Base-by-base conservation (phyloP, 2,888 invertebrate genomes). In the Campoletis raptor region DNA sequence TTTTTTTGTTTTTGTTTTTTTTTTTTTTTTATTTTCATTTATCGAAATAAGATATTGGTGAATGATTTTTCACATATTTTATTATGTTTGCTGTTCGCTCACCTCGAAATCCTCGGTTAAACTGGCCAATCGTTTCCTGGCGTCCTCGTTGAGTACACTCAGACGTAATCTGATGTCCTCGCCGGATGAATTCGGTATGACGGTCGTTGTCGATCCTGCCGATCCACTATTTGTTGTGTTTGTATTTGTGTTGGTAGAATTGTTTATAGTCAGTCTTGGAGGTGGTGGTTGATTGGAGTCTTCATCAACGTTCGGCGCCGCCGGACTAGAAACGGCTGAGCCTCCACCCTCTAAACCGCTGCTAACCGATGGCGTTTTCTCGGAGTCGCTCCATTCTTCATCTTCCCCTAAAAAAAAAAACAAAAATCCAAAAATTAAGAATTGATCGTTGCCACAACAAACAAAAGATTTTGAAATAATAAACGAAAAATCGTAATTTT, bases 321-420 rank as follows among this genome's bases (percentile, higher is more conserved):
- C 90, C 67, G 94, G 94, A 90, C 94, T 94, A 52, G 94, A 94
- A 3, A 93, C 93, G 36, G 92, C 92, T 64, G 94, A 94, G 78
- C 94, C 93, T 72, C 92, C 92, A 57, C 94, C 94, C 70, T 94
- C 94, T 54, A 93, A 89, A 52, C 94, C 94, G 89, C 94, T 94
- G 92, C 94, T 94, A 90, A 94, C 94, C 92, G 93, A 94, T 85
- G 93, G 94, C 82, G 94, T 93, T 89, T 93, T 94, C 87, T 93
- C 94, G 89, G 94, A 94, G 85, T 94, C 94, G 90, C 94, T 94
- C 94, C 94, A 94, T 91, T 94, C 94, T 88, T 94, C 94, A 93
- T 94, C 94, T 91, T 94, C 94, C 92, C 94, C 94, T 94, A 90
- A 3, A 93, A 81, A 30, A 57, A 45, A 74, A 84, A 66, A 48